Evolutionary conservation across 2,888 invertebrate genomes (phyloP).

Genomic region (Tachina lurida): DNA sequence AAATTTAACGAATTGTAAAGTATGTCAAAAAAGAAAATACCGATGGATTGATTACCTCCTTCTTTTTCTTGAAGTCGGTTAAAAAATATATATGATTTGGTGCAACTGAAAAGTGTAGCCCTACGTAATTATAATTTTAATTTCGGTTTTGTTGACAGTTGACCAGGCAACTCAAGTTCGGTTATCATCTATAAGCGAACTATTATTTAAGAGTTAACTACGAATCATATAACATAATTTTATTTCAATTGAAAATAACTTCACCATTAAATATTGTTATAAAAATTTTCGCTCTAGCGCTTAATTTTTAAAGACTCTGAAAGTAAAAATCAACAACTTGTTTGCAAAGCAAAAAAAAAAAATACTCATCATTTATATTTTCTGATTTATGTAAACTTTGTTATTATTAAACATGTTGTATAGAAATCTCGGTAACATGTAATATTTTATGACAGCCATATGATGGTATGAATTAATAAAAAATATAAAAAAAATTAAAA

Average conservation of each 20-base stretch:
- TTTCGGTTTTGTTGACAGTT: too few relatives aligned
- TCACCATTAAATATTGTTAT: not conserved
- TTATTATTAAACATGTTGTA: conserved; percentile 53
- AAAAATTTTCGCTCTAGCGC: not conserved
- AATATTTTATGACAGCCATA: conserved; percentile 62
- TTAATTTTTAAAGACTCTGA: not conserved
- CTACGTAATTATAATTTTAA: too few relatives aligned
- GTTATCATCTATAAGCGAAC: too few relatives aligned
- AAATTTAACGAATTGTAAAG: too few relatives aligned
- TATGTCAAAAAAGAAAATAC: too few relatives aligned
- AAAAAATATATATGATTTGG: too few relatives aligned
- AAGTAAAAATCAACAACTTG: conserved; percentile 18
- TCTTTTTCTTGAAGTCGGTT: too few relatives aligned
- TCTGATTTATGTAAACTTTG: conserved; percentile 54
- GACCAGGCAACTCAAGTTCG: too few relatives aligned
- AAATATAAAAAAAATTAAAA: not conserved
- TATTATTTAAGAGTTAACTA: too few relatives aligned
- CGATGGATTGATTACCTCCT: too few relatives aligned
- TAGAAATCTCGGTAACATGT: conserved; percentile 58
- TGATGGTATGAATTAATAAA: conserved; percentile 38
- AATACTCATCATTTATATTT: conserved; percentile 38
- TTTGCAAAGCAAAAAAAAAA: conserved; percentile 18
- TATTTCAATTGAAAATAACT: not conserved
- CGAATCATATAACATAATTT: too few relatives aligned
- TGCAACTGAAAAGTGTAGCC: too few relatives aligned